Percentiles rank a stretch among this genome's conserved stretches.
Conservation (phyloP, 2,888 invertebrate species). For the Phalera bucephala region DNA sequence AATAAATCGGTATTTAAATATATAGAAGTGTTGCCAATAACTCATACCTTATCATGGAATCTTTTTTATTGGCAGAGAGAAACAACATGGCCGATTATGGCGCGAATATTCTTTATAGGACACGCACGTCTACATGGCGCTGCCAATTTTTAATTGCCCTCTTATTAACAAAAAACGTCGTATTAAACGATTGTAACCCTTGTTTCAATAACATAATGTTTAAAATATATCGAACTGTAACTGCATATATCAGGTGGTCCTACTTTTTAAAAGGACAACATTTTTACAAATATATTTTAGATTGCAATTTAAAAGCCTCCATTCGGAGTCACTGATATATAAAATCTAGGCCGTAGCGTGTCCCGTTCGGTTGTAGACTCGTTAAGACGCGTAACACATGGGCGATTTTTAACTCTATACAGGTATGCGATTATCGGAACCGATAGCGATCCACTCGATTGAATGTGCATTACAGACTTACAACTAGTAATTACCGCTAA, state of each 20-base stretch:
- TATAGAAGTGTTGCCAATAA: too few relatives aligned
- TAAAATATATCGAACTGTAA: constrained; percentile 1
- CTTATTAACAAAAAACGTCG: constrained; percentile 5
- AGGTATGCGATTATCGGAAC: not conserved
- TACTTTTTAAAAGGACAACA: constrained; percentile 1
- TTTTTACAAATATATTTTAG: constrained; percentile 10
- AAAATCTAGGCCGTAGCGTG: constrained; percentile 22
- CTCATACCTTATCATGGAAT: too few relatives aligned
- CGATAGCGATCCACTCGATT: constrained; percentile 27
- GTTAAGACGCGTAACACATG: constrained; percentile 15
- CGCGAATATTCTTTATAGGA: not conserved
- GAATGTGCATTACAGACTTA: constrained; percentile 19
- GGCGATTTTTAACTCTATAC: constrained; percentile 3
- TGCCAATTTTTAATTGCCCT: constrained; percentile 14
- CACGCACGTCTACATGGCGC: constrained; percentile 8
- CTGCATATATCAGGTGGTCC: constrained; percentile 3
- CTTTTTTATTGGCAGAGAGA: too few relatives aligned
- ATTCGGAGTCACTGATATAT: not conserved
- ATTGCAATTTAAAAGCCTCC: constrained; percentile 15
- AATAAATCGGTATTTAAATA: too few relatives aligned
- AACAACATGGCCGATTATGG: not conserved
- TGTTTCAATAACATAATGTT: constrained; percentile 2
- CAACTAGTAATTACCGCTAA: constrained; percentile 29
- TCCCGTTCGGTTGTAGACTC: constrained; percentile 15
- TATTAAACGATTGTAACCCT: constrained; percentile 9